These are phyloP conservation scores for Coluber constrictor DNA, from an alignment of 2,797 vertebrate genomes.

Conservation along the genomic window DNA sequence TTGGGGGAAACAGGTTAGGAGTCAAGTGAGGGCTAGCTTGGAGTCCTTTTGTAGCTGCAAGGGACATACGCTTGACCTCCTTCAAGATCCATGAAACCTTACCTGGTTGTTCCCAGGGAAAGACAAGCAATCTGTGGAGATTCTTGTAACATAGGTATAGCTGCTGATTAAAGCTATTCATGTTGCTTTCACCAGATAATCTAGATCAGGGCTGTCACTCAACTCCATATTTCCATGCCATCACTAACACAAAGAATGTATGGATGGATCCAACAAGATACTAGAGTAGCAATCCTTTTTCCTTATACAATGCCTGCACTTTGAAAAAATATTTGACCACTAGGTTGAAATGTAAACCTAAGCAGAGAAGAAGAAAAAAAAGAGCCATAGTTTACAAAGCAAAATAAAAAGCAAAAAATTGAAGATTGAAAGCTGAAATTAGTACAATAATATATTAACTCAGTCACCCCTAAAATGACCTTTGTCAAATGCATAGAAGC, in stretches of 20 bases:
- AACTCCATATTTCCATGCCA: neutral
- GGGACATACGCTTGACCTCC: neutral
- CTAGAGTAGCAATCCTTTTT: neutral
- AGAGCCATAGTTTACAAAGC: neutral
- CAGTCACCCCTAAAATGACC: neutral
- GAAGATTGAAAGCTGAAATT: neutral
- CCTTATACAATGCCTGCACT: neutral
- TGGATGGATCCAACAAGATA: neutral
- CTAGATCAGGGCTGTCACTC: too few relatives aligned
- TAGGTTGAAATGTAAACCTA: neutral
- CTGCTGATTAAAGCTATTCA: neutral
- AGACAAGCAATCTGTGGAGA: neutral
- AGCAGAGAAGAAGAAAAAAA: neutral
- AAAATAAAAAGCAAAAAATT: neutral
- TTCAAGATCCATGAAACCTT: neutral
- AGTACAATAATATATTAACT: constrained; percentile 64
- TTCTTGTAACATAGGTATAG: neutral
- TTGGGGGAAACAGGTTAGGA: neutral
- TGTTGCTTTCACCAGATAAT: neutral
- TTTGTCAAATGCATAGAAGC: neutral
- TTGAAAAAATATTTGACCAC: neutral
- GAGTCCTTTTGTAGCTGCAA: neutral
- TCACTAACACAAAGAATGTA: neutral
- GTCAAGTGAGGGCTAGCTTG: neutral
- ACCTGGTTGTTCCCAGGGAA: neutral